phyloP scores from a whole-genome alignment of 2,888 invertebrate species.

The Slavum lentiscoides region DNA sequence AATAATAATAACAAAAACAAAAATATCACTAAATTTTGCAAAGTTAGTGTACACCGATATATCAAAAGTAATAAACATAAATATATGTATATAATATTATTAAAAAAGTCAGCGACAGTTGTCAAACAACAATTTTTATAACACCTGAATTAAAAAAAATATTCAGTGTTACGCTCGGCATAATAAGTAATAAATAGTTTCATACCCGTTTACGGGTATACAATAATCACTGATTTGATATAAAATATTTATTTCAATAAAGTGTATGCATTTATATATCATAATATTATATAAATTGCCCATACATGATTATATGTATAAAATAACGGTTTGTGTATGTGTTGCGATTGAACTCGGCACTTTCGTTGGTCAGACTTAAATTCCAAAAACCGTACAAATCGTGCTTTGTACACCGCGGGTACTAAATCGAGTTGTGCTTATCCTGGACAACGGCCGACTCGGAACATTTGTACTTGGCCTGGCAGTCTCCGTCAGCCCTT shows the following conservation, averaged over 20 bases:
- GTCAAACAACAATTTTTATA: not conserved
- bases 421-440: constrained; percentile 6
- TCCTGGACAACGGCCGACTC: not conserved
- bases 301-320: too few species aligned
- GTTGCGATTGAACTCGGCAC: not conserved
- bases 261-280: too few species aligned
- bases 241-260: too few species aligned
- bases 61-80: not conserved
- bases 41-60: not conserved
- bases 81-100: too few species aligned
- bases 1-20: constrained; percentile 1
- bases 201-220: too few species aligned
- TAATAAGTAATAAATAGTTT: too few species aligned
- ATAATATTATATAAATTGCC: too few species aligned
- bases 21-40: not conserved
- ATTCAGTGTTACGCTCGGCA: too few species aligned
- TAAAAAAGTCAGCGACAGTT: not conserved
- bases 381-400: not conserved
- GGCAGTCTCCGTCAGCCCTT: constrained; percentile 38
- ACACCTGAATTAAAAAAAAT: not conserved
- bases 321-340: too few species aligned
- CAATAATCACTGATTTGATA: too few species aligned
- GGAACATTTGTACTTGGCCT: constrained; percentile 42
- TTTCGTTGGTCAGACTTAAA: constrained; percentile 29
- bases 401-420: not conserved